Conservation (phyloP, 2,888 invertebrate species). For the Napeogenes sylphis region DNA sequence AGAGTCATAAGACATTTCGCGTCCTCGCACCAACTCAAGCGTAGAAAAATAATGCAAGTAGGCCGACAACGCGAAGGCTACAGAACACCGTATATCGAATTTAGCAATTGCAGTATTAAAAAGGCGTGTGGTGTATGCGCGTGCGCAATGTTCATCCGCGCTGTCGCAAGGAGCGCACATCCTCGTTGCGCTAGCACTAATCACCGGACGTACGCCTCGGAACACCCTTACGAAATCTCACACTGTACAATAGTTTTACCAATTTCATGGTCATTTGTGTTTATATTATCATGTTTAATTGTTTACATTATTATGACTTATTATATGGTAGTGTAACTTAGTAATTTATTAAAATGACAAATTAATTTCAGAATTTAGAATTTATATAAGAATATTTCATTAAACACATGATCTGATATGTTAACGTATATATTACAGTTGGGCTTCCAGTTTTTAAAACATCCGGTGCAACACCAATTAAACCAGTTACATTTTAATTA, state of each 20-base stretch:
- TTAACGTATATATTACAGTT: slow-evolving; percentile 3
- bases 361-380: no score
- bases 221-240: slow-evolving; percentile 58
- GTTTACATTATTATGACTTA: no score
- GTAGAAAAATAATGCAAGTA: slow-evolving; percentile 69
- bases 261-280: slow-evolving; percentile 25
- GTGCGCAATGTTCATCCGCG: slow-evolving; percentile 71
- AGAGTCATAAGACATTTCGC: slow-evolving; percentile 37
- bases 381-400: no score
- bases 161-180: slow-evolving; percentile 73
- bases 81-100: slow-evolving; percentile 62
- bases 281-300: no score
- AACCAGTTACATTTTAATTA: slow-evolving; percentile 29
- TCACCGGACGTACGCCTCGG: slow-evolving; percentile 71
- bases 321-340: no score
- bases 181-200: slow-evolving; percentile 70
- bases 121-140: slow-evolving; percentile 49
- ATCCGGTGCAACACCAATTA: slow-evolving; percentile 23
- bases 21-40: slow-evolving; percentile 69
- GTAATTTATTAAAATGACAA: no score
- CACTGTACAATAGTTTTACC: slow-evolving; percentile 18
- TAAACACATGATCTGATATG: no score
- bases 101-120: slow-evolving; percentile 74
- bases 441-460: slow-evolving; percentile 26
- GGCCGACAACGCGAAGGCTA: slow-evolving; percentile 70